These are phyloP conservation scores for Propithecus perrieri DNA, from an alignment of 2,797 vertebrate species.

Conservation along the genomic window DNA sequence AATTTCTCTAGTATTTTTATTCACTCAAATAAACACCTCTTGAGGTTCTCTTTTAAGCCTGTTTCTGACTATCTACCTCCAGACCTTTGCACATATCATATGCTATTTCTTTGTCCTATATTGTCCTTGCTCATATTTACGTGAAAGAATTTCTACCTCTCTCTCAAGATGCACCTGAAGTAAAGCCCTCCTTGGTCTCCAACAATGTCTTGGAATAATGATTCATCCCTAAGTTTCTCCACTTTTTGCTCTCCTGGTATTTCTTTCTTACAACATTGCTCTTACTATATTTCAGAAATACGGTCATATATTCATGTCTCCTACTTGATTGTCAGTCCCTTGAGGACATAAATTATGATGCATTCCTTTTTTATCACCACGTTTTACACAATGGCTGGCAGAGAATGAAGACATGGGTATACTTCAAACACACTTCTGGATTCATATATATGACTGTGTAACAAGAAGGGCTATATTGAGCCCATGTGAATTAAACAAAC, in stretches of 20 bases:
- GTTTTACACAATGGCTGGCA: neutral
- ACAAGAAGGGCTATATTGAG: neutral
- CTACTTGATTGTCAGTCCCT: neutral
- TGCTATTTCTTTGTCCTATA: neutral
- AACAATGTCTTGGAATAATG: neutral
- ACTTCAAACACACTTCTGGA: neutral
- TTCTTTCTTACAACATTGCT: neutral
- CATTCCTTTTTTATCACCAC: neutral
- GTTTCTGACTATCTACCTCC: neutral
- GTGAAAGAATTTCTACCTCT: neutral
- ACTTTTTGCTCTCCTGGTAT: neutral
- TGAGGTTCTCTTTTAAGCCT: neutral
- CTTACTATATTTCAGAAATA: neutral
- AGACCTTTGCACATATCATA: neutral
- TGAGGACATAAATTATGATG: neutral
- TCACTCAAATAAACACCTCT: neutral
- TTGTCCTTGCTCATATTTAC: neutral
- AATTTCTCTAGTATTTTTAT: neutral
- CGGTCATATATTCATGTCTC: neutral
- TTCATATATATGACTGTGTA: neutral
- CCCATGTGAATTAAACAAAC: neutral
- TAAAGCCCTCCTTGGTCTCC: neutral
- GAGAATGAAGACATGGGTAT: neutral
- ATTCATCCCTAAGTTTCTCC: neutral
- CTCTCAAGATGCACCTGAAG: neutral